Conservation (phyloP, 2,797 vertebrate genomes). For the Acanthurus tractus region DNA sequence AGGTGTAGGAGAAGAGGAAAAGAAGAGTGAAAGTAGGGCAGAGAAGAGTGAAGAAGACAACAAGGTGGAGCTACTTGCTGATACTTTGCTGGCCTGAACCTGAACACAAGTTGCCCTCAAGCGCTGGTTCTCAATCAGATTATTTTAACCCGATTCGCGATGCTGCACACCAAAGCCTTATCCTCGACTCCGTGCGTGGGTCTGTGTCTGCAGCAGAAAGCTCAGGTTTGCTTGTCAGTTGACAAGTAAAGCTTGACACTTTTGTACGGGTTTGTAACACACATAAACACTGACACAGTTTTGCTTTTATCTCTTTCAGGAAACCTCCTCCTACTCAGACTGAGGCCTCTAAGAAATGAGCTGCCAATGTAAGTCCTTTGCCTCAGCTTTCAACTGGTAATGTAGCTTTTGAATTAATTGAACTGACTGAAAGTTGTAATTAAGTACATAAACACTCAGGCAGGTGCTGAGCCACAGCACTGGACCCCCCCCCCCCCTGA, state of each 20-base stretch:
- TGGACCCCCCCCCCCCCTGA: constrained; percentile 29
- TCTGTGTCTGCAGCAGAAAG: constrained; percentile 33
- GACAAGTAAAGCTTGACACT: constrained; percentile 45
- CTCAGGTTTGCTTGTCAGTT: constrained; percentile 32
- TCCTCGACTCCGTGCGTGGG: constrained; percentile 18
- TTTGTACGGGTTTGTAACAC: constrained; percentile 31
- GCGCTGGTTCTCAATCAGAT: constrained; percentile 63
- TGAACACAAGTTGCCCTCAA: constrained; percentile 56
- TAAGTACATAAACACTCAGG: constrained; percentile 34
- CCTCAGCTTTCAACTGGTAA: constrained; percentile 45
- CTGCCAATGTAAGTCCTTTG: constrained; percentile 80
- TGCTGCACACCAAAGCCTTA: constrained; percentile 51
- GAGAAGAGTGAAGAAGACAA: constrained; percentile 48
- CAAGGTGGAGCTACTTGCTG: constrained; percentile 64
- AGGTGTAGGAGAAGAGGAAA: constrained; percentile 46
- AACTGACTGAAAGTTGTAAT: constrained; percentile 42
- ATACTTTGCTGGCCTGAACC: constrained; percentile 49
- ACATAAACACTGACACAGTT: constrained; percentile 56
- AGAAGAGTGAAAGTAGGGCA: constrained; percentile 70
- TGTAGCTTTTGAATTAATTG: constrained; percentile 63
- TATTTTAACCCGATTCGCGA: constrained; percentile 59
- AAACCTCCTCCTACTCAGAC: constrained; percentile 47
- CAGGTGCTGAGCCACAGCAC: constrained; percentile 17
- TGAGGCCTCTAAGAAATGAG: constrained; percentile 68
- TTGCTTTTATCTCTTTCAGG: constrained; percentile 72